Base-by-base conservation (phyloP, 1,140 invertebrate genomes). In the Aphidius ervi region DNA sequence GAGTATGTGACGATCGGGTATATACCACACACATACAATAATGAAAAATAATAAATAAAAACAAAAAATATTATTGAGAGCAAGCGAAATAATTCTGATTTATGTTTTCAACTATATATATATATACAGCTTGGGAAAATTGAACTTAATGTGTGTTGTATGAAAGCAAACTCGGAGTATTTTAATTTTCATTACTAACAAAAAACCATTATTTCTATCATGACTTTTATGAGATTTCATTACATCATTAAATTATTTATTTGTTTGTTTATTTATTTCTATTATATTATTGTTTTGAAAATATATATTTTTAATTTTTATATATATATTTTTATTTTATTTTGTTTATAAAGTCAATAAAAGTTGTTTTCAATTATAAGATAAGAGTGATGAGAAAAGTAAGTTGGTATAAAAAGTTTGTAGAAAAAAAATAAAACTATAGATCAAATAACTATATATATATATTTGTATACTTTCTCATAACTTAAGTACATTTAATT, bases 21-120 rank as follows among this genome's bases (percentile, higher is more conserved):
- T 10, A 48, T 47, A 46, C 16, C 43, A 55, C 52, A 63, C 46
- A 41, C 39, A 59, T 23, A 55, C 31, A 40, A 54, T n/a, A 4
- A 6, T 10, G 41, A 5, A 42, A 42, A 47, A 9, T 9, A 43
- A 39, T 6, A 46, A 58, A 47, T 43, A 49, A 49, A 40, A 54
- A 56, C 56, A 58, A 63, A 59, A 48, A 58, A 63, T 58, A 56
- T 54, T 50, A 65, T 65, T 61, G 64, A 61, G 46, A 37, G 61
- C 47, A 53, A 53, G 61, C 58, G 59, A 65, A 66, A 66, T 66
- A 63, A 66, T 66, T 66, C 65, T 66, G 65, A 66, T 66, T 66
- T 66, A 66, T 66, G 57, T 66, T 56, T 63, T 47, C 49, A 54
- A 49, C 4, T 16, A 41, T 7, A 55, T 5, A 53, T 56, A 56